Percentiles rank a stretch among this genome's conserved stretches.
These are phyloP conservation scores for Acrocephalus kingi DNA, from an alignment of 2,113 vertebrate species.

Conservation along the genomic window DNA sequence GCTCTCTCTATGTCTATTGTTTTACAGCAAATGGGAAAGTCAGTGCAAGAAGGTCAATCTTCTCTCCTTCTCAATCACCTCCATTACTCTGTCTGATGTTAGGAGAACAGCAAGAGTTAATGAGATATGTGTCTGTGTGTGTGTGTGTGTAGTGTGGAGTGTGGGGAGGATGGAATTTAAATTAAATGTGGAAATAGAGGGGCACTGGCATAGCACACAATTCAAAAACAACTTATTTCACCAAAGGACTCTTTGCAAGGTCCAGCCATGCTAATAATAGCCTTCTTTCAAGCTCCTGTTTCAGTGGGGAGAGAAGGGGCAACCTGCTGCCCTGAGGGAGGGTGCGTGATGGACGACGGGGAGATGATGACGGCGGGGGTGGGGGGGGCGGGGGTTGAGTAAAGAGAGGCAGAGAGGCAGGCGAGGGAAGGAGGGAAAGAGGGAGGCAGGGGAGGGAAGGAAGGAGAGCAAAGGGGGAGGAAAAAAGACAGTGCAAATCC, in stretches of 20 bases:
- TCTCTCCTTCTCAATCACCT: background rate
- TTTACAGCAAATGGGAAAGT: background rate
- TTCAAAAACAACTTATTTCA: conserved; percentile 49
- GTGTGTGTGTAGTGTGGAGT: background rate
- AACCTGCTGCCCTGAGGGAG: conserved; percentile 31
- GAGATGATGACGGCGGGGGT: background rate
- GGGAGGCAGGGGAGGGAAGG: background rate
- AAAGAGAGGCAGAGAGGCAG: background rate
- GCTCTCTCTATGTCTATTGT: background rate
- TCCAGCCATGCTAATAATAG: conserved; percentile 22
- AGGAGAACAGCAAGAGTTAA: background rate
- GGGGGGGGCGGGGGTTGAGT: background rate
- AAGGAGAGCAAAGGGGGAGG: background rate
- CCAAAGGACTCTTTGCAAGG: conserved; percentile 13
- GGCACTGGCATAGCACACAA: background rate
- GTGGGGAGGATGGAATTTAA: background rate
- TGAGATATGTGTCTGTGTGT: fast-evolving
- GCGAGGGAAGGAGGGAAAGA: background rate
- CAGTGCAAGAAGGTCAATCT: background rate
- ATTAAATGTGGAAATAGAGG: background rate
- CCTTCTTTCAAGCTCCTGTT: conserved; percentile 74
- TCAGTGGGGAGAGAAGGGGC: conserved; percentile 43
- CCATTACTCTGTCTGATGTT: background rate
- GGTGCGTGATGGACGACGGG: background rate
- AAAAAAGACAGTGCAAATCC: conserved; percentile 76